Percentiles rank a stretch among this genome's conserved stretches.
These are phyloP conservation scores for Diachasma alloeum DNA, from an alignment of 1,140 invertebrate genomes.

Conservation along the genomic window DNA sequence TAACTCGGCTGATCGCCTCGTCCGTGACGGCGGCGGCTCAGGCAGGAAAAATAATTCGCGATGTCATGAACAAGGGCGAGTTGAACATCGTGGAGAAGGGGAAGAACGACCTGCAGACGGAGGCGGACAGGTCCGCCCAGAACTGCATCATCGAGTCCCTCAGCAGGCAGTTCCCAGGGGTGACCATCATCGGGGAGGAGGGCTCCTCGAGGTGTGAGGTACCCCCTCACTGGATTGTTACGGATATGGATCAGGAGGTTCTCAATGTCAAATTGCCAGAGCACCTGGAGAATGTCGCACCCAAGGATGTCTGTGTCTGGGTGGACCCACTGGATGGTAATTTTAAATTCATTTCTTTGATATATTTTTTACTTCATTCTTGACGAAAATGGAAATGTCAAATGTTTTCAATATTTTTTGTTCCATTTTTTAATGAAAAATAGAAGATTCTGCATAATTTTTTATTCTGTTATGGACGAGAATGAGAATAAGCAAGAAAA, in stretches of 20 bases:
- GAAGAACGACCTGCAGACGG: conserved; percentile 95
- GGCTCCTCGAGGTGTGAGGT: conserved; percentile 71
- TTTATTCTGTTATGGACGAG: no score
- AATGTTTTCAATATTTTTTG: no score
- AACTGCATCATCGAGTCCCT: conserved; percentile 90
- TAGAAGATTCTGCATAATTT: no score
- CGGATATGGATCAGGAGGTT: conserved; percentile 75
- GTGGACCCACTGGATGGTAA: conserved; percentile 98
- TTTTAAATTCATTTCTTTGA: no score
- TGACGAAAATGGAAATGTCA: no score
- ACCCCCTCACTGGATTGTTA: conserved; percentile 77
- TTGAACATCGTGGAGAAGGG: conserved; percentile 93
- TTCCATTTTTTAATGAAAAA: no score
- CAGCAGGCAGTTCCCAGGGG: conserved; percentile 81
- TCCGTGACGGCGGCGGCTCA: conserved; percentile 81
- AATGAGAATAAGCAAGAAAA: no score
- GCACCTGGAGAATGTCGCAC: conserved; percentile 70
- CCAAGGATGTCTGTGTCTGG: conserved; percentile 90
- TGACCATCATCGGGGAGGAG: conserved; percentile 95
- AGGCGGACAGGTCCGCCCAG: conserved; percentile 95
- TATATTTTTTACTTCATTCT: no score
- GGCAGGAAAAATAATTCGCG: conserved; percentile 89
- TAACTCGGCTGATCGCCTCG: conserved; percentile 75
- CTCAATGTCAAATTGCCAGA: conserved; percentile 76
- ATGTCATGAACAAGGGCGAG: conserved; percentile 88